phyloP scores from a whole-genome alignment of 2,888 invertebrate species.

The Rhingia rostrata region DNA sequence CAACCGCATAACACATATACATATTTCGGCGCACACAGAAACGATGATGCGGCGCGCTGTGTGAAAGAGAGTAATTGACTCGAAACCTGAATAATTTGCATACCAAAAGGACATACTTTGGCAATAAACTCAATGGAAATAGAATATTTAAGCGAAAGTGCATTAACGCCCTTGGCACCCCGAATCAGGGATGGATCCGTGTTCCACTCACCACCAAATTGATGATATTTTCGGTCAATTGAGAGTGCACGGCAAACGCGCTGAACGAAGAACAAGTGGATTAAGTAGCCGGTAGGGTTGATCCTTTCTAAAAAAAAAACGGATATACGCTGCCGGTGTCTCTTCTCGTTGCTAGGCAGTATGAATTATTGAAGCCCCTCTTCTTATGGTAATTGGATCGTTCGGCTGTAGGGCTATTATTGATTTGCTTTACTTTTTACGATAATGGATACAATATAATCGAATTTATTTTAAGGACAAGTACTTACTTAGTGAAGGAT shows the following conservation, averaged over 20 bases:
- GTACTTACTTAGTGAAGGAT: background rate
- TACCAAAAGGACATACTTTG: constrained; percentile 26
- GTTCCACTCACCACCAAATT: background rate
- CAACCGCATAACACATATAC: background rate
- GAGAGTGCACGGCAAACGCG: constrained; percentile 17
- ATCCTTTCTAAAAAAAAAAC: background rate
- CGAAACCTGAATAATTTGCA: constrained; percentile 44
- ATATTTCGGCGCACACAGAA: background rate
- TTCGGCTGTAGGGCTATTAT: background rate
- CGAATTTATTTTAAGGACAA: constrained; percentile 7
- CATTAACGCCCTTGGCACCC: background rate
- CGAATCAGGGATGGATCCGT: background rate
- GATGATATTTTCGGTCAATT: constrained; percentile 1
- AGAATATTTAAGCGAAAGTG: constrained; percentile 6
- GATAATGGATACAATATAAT: constrained; percentile 18
- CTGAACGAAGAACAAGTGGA: constrained; percentile 1
- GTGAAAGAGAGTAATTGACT: constrained; percentile 55
- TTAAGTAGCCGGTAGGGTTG: constrained; percentile 14
- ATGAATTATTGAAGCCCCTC: background rate
- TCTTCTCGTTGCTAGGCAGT: constrained; percentile 1
- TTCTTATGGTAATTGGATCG: constrained; percentile 10
- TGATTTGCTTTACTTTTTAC: constrained; percentile 8
- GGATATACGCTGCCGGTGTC: background rate
- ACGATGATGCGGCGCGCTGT: background rate
- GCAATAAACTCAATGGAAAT: constrained; percentile 5